Base-by-base conservation (phyloP, 2,797 vertebrate genomes). In the Holocentrus rufus region DNA sequence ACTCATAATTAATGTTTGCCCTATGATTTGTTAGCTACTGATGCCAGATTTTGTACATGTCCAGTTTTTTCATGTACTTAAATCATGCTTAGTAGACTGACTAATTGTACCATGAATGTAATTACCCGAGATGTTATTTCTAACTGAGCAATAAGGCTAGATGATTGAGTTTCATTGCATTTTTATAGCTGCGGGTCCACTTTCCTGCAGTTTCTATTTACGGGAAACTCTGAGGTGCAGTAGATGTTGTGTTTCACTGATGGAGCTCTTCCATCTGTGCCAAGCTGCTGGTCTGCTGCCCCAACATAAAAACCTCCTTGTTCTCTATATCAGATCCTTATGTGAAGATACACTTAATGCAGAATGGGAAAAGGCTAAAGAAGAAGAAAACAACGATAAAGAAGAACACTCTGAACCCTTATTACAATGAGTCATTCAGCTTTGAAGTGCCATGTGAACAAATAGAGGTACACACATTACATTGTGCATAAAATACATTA, bases 311-410 rank as follows among this genome's bases (percentile, higher is more conserved):
- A 60, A 55, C n/a, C 53, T 70, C 34, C 49, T 59, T 79, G 42
- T 80, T 89, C 66, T 80, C 56, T 62, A 91, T 79, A 72, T 86
- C 92, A 99, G 98, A 99, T 92, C 98, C 98, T 39, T 99, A 99
- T 74, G 98, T 96, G 89, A 99, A 99, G 92, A 96, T 99, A 85
- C 97, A 99, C 90, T 94, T 99, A 91, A 97, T 98, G 96, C 97
- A 98, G 89, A 99, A 99, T 9, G 97, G 97, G 50, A 99, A 98
- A 91, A 94, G 97, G 74, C 94, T 99, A 87, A 99, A 99, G 95
- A 99, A 98, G 92, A 99, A 99, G 95, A 99, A 99, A 95, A 99
- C 98, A 27, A 98, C 96, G 5, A 98, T 96, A 89, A 99, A 99
- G 90, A 99, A 99, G 93, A 96, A 98, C 89, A 99, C 98, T 25